Base-by-base conservation (phyloP, 2,113 vertebrate genomes). In the Archilochus colubris region DNA sequence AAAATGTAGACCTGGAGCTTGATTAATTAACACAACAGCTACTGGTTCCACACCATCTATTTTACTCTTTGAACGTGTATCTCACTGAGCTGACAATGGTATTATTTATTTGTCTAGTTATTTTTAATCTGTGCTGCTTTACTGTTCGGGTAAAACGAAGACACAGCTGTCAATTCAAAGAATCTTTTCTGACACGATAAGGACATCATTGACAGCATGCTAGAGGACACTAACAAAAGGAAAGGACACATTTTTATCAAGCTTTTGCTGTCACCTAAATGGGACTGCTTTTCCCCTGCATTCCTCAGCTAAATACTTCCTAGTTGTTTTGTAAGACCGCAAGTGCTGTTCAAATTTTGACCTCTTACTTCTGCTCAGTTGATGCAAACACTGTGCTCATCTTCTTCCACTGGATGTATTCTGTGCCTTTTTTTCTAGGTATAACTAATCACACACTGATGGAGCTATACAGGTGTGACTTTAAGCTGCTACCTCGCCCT, bases 51-150 rank as follows among this genome's bases (percentile, higher is more conserved):
- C 69, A 77, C 24, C n/a, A 90, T 20, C 63, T 69, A 77, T 84
- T 94, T 82, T 70, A 33, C 64, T 81, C 78, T 82, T 82, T 61
- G 67, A 75, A 38, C 14, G 31, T 31, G n/a, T 64, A 95, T 54
- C 76, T 94, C 79, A 79, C 93, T 80, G 82, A 93, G 88, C 64
- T 94, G 86, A 96, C 79, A 94, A 91, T 43, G 24, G 72, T 48
- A 80, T 70, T 88, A 89, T 83, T 94, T 92, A 86, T 78, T 95
- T 70, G 31, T 69, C 61, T 76, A 76, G 82, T 78, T 96, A 91
- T 96, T 97, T 97, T 96, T 94, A 96, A 97, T 93, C 92, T 79
- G 58, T 30, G 72, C 24, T 93, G 61, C 27, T 96, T 93, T 86
- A 96, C 72, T 74, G 82, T 58, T 93, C 64, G 88, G 77, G 73